These are phyloP conservation scores for Augiades crinisus DNA, from an alignment of 2,888 invertebrate species.

Conservation along the genomic window DNA sequence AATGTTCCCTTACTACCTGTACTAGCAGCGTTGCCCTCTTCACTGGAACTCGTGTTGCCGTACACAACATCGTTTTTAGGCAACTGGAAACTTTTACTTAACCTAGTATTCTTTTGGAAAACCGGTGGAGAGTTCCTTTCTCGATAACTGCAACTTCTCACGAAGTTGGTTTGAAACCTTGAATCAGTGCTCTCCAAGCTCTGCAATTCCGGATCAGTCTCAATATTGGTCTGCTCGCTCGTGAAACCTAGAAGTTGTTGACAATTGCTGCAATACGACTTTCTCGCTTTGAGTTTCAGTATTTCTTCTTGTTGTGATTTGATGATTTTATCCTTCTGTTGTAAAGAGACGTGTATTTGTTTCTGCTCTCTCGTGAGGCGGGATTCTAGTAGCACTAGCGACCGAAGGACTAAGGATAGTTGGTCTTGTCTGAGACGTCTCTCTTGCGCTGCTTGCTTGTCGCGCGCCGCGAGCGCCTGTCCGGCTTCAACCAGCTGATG, in stretches of 20 bases:
- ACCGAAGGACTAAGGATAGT: slow-evolving; percentile 85
- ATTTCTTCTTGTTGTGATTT: slow-evolving; percentile 86
- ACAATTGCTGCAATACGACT: slow-evolving; percentile 74
- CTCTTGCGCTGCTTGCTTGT: slow-evolving; percentile 82
- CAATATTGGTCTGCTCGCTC: slow-evolving; percentile 78
- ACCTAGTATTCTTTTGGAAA: slow-evolving; percentile 77
- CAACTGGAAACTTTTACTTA: slow-evolving; percentile 77
- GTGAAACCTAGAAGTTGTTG: slow-evolving; percentile 76
- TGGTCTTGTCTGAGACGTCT: slow-evolving; percentile 85
- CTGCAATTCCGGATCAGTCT: slow-evolving; percentile 77
- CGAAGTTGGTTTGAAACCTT: slow-evolving; percentile 71
- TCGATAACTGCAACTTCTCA: slow-evolving; percentile 74
- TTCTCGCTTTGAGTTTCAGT: slow-evolving; percentile 80
- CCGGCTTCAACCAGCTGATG: slow-evolving; percentile 85
- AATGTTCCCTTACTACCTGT: slow-evolving; percentile 75
- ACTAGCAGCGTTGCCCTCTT: slow-evolving; percentile 70
- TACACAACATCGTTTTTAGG: slow-evolving; percentile 70
- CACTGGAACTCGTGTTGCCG: slow-evolving; percentile 75
- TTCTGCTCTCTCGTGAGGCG: slow-evolving; percentile 87
- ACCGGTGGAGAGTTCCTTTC: slow-evolving; percentile 75
- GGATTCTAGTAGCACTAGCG: slow-evolving; percentile 86
- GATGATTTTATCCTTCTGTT: slow-evolving; percentile 87
- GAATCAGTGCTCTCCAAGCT: slow-evolving; percentile 77
- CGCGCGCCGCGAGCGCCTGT: slow-evolving; percentile 80
- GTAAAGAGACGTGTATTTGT: slow-evolving; percentile 84